phyloP scores from a whole-genome alignment of 2,113 vertebrate genomes.

The Cryptotis parvus region DNA sequence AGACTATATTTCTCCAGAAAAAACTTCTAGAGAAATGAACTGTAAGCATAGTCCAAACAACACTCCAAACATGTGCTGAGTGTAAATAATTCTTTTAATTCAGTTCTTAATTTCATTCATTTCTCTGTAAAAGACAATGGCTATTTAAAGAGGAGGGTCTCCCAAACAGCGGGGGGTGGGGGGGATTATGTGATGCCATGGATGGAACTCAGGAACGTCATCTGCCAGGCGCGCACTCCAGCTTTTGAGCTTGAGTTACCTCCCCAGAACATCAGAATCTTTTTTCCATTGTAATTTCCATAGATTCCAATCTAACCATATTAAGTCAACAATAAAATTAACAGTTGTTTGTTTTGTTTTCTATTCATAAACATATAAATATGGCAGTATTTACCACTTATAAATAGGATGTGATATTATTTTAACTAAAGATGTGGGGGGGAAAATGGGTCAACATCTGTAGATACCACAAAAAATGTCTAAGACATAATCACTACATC shows the following conservation, averaged over 20 bases:
- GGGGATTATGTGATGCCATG: too few relatives aligned
- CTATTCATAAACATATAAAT: slow-evolving; percentile 21
- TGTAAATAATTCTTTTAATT: not conserved
- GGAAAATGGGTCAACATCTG: slow-evolving; percentile 56
- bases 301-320: slow-evolving; percentile 51
- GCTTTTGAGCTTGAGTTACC: too few relatives aligned
- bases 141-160: too few relatives aligned
- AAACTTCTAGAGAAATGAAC: not conserved
- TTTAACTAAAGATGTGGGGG: slow-evolving; percentile 10
- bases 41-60: not conserved
- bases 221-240: too few relatives aligned
- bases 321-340: not conserved
- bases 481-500: slow-evolving; percentile 74
- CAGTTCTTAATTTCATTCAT: too few relatives aligned
- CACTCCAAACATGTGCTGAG: not conserved
- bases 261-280: not conserved
- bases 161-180: too few relatives aligned
- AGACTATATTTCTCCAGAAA: too few relatives aligned
- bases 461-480: slow-evolving; percentile 37
- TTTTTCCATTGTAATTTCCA: not conserved
- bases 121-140: too few relatives aligned
- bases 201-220: too few relatives aligned
- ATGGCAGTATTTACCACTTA: not conserved
- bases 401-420: not conserved
- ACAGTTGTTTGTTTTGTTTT: slow-evolving; percentile 32